Conservation (phyloP, 2,888 invertebrate species). For the Zhuqinia jingwanae region DNA sequence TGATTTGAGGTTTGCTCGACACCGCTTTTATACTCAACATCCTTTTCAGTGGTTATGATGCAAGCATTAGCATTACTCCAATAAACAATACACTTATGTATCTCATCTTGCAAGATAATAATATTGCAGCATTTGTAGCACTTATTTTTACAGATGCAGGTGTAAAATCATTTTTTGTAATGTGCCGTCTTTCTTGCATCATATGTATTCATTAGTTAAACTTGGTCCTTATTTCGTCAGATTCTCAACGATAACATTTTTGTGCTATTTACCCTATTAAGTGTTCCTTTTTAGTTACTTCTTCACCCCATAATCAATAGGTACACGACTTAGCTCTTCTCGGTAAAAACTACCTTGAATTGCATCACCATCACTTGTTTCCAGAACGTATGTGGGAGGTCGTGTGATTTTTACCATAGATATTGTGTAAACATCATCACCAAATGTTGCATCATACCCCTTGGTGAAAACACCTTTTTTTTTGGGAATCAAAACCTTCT, state of each 20-base stretch:
- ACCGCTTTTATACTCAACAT: no score
- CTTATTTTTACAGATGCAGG: not conserved
- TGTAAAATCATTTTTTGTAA: constrained; percentile 14
- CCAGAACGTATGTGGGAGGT: not conserved
- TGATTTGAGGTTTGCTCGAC: no score
- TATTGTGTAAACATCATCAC: not conserved
- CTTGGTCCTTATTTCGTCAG: not conserved
- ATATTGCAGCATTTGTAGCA: not conserved
- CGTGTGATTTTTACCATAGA: not conserved
- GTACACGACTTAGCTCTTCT: not conserved
- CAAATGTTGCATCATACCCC: not conserved
- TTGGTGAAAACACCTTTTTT: not conserved
- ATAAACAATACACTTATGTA: no score
- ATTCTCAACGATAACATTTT: no score
- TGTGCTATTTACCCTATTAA: no score
- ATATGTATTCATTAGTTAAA: not conserved
- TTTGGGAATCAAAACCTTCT: not conserved
- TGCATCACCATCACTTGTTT: not conserved
- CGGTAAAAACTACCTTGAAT: not conserved
- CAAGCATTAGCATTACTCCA: no score
- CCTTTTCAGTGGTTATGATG: no score
- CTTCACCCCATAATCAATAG: not conserved
- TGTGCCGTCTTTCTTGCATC: constrained; percentile 2
- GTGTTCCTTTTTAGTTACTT: no score
- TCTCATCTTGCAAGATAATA: not conserved